These are phyloP conservation scores for Brevimyrus niger DNA, from an alignment of 2,113 vertebrate genomes.

Conservation along the genomic window DNA sequence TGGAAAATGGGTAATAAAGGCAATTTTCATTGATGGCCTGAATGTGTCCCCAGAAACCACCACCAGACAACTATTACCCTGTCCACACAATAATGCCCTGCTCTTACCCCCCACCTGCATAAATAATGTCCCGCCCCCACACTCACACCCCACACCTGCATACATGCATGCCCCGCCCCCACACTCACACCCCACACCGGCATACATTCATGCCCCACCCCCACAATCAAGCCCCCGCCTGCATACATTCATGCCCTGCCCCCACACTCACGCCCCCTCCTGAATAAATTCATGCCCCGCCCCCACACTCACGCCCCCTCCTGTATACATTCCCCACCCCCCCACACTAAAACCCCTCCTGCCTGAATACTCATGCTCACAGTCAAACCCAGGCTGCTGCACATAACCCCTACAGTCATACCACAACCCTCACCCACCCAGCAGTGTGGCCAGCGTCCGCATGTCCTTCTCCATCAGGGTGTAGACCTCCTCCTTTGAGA, in stretches of 20 bases:
- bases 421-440: background rate
- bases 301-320: background rate
- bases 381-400: background rate
- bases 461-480: conserved; percentile 96
- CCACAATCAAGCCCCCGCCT: background rate
- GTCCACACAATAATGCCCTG: background rate
- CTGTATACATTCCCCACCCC: background rate
- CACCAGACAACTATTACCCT: background rate
- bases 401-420: background rate
- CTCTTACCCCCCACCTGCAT: background rate
- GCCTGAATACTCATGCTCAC: background rate
- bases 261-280: too few relatives aligned
- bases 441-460: conserved; percentile 77
- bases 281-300: background rate
- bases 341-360: background rate
- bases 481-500: conserved; percentile 89
- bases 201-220: background rate
- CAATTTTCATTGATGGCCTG: background rate
- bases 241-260: background rate
- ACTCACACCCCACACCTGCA: background rate
- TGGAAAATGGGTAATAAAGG: conserved; percentile 39
- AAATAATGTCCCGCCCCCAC: background rate
- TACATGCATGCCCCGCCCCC: background rate
- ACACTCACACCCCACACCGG: too few relatives aligned
- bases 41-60: background rate